Evolutionary conservation across 2,113 vertebrate genomes (phyloP), one percentile per base, ranked within the genome.

Genomic region (Xenopus tropicalis): DNA sequence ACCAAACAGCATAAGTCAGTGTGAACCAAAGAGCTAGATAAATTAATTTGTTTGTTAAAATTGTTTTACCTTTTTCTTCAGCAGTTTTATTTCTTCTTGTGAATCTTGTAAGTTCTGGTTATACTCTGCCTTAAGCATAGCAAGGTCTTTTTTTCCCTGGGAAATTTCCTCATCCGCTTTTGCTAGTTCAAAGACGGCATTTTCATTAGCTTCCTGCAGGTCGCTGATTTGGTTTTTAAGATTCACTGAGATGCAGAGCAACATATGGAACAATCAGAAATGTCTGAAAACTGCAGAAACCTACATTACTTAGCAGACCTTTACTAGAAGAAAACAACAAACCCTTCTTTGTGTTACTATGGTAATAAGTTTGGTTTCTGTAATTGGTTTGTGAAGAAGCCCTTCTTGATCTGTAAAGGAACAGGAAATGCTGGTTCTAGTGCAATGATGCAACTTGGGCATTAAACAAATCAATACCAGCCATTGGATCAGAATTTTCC

Each of bases 211-310:
- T 43, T 80, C 68, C 59, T 78, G 71, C 3, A 66, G 75, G 74
- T 79, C 51, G 0, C 3, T 68, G 23, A 37, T 70, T 44, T 80
- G 77, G 46, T n/a, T 59, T 66, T 74, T 78, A 21, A 81, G 78
- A 11, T 20, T 63, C 17, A 2, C 78, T 66, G 24, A 44, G 14
- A 58, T 68, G 63, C 61, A 69, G 44, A 72, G 3, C 1, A 0
- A 3, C 0, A 0, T 2, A 1, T 0, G 0, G 0, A 3, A 11
- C 17, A 65, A 44, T 65, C 21, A 6, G n/a, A 21, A 65, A 29
- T 12, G 19, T 17, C 9, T 19, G 19, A 37, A 19, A 2, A 21
- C 54, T 17, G 17, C 20, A 17, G 10, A 20, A 57, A 21, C 19
- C 29, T 37, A 37, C 29, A 37, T 37, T 37, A 9, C 5, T 37